Base-by-base conservation (phyloP, 1,140 invertebrate species). In the Lerema accius region DNA sequence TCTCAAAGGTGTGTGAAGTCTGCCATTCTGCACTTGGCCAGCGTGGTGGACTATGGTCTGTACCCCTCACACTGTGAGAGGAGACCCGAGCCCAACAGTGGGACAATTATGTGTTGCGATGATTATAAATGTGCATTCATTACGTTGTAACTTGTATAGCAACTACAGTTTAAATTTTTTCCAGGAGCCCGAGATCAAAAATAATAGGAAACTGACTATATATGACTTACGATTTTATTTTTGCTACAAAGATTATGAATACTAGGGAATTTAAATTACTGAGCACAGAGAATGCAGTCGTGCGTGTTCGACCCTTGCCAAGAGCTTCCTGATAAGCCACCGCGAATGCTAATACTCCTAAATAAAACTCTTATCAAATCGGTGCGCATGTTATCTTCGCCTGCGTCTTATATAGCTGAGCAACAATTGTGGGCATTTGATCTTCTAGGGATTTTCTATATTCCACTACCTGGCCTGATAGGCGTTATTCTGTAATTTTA, bases 321-420 rank as follows among this genome's bases (percentile, higher is more conserved):
- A 59, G 63, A 63, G 66, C 48, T 42, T 46, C 50, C 60, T 66
- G 78, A 83, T 83, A 85, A 82, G 77, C 80, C 58, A 50, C 64
- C 53, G 69, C 65, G 59, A 80, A 80, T 82, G 76, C 79, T 82
- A 83, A 83, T 84, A 75, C 69, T 37, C 64, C 49, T 85, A 78
- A 80, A 82, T 82, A 82, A 80, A 84, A 80, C 23, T 78, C 75
- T 84, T 82, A 86, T 84, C 83, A 78, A 58, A 70, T 45, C 64
- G 42, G 51, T 66, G 53, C 64, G 71, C 64, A 49, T 63, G 63
- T 60, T 80, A 82, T 84, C 82, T 67, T 55, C 49, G 45, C 60
- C 68, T 55, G 67, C 67, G 66, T 73, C 71, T 71, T 69, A 68
- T 75, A 78, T 63, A 64, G 65, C 48, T 23, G 37, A 39, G 49